A percentile compares a stretch with the other conserved stretches of the same genome.
phyloP scores from a whole-genome alignment of 2,888 invertebrate species.

The Anarsia innoxiella region DNA sequence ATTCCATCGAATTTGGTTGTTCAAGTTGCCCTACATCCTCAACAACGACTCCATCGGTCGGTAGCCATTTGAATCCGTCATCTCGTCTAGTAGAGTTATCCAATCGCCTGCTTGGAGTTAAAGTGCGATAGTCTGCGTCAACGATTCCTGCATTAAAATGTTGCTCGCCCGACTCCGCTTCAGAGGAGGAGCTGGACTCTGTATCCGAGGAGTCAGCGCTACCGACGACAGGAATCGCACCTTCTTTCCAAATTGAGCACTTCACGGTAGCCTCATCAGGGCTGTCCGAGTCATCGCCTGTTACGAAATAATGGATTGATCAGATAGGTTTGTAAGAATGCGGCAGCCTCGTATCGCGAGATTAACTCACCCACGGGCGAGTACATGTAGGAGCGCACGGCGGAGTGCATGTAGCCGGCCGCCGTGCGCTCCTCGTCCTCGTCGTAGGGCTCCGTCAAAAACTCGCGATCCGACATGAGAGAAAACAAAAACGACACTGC shows the following conservation, averaged over 20 bases:
- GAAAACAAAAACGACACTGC: conserved; percentile 65
- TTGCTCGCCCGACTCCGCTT: conserved; percentile 53
- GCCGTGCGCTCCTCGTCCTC: conserved; percentile 63
- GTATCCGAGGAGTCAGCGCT: conserved; percentile 58
- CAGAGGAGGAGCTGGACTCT: conserved; percentile 51
- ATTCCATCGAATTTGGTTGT: conserved; percentile 36
- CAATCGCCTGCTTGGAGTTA: conserved; percentile 54
- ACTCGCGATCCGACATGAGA: conserved; percentile 73
- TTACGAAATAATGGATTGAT: conserved; percentile 52
- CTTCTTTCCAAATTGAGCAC: conserved; percentile 67
- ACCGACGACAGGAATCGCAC: conserved; percentile 45
- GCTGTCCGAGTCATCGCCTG: conserved; percentile 77
- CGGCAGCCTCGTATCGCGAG: conserved; percentile 36
- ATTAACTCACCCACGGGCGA: conserved; percentile 68
- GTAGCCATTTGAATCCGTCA: conserved; percentile 82
- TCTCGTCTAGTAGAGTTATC: conserved; percentile 78
- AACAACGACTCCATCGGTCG: conserved; percentile 48
- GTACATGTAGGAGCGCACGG: conserved; percentile 74
- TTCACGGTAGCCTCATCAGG: conserved; percentile 78
- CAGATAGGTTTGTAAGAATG: too few species aligned
- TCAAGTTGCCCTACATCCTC: conserved; percentile 39
- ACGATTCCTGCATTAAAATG: conserved; percentile 74
- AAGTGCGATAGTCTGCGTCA: conserved; percentile 75
- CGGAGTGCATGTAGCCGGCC: conserved; percentile 61
- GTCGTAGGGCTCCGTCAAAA: conserved; percentile 64